Base-by-base conservation (phyloP, 2,797 vertebrate species). In the Periophthalmus magnuspinnatus region DNA sequence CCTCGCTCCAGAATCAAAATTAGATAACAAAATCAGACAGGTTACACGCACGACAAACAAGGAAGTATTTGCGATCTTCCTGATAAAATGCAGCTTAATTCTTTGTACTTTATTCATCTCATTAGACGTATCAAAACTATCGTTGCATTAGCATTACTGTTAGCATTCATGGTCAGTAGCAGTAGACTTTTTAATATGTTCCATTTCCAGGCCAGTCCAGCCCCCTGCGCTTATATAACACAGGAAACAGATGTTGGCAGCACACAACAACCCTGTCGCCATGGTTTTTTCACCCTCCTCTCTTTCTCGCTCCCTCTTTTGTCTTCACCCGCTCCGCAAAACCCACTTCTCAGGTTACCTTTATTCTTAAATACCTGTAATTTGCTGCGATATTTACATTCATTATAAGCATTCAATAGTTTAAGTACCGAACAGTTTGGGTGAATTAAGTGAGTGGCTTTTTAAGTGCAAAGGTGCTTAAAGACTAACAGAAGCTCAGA, bases 181-280 rank as follows among this genome's bases (percentile, higher is more conserved):
- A 79, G 80, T 81, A 28, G 28, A 78, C 84, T 87, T 81, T 89
- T 86, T 67, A 86, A 89, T 89, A 84, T 84, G 84, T 85, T 79
- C 77, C 61, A 76, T 85, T 89, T 87, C 76, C 73, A 85, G 72
- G 66, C 62, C 74, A 86, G 83, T 78, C 86, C 88, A 82, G 80
- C 89, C 86, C 85, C 84, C 84, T 86, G 74, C 78, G 85, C 82
- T 91, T 91, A 92, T 90, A 84, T 89, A 91, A 92, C 81, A 90
- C 87, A 89, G 88, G 88, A 92, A 90, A 91, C 91, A 92, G 91
- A 92, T 91, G 91, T 91, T 90, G 78, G 87, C 81, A 88, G 83
- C 88, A 80, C 85, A 83, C 83, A 86, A 83, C 83, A 86, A 79
- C 79, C 84, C 78, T 82, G 72, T 75, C 87, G 76, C 79, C 50